Conservation (phyloP, 2,888 invertebrate genomes). For the Crepidodera aurea region DNA sequence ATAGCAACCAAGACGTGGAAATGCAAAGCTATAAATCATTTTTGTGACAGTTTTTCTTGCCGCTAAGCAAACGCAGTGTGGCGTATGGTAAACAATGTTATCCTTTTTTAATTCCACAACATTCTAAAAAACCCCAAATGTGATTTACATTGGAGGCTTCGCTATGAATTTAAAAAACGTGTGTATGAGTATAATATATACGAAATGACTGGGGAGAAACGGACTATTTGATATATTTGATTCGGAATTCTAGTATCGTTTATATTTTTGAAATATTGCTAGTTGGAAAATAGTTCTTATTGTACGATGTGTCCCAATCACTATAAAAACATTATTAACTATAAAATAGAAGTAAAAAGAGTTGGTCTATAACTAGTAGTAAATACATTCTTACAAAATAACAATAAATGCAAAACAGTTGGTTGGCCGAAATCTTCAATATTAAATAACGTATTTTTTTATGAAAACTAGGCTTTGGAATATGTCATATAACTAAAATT, state of each 20-base stretch:
- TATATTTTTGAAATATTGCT: neutral
- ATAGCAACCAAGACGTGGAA: neutral
- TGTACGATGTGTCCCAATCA: too few species aligned
- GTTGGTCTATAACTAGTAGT: too few species aligned
- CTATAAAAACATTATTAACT: too few species aligned
- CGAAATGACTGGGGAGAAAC: neutral
- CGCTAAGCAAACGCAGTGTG: neutral
- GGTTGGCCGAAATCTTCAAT: too few species aligned
- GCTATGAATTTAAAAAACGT: constrained; percentile 4
- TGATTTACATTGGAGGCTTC: constrained; percentile 2
- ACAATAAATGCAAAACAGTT: too few species aligned
- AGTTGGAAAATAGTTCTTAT: neutral
- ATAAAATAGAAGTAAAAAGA: too few species aligned
- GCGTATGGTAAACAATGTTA: constrained; percentile 5
- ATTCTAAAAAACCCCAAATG: constrained; percentile 4
- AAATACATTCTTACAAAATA: too few species aligned
- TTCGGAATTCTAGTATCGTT: neutral
- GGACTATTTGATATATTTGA: neutral
- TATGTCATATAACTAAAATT: too few species aligned
- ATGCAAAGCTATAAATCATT: constrained; percentile 22
- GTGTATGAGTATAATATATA: neutral
- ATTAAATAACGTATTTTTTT: too few species aligned
- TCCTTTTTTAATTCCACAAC: neutral
- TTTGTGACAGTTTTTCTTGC: constrained; percentile 6
- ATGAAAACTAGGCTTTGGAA: too few species aligned